These are phyloP conservation scores for Tortricodes alternella DNA, from an alignment of 2,888 invertebrate genomes.

Conservation along the genomic window DNA sequence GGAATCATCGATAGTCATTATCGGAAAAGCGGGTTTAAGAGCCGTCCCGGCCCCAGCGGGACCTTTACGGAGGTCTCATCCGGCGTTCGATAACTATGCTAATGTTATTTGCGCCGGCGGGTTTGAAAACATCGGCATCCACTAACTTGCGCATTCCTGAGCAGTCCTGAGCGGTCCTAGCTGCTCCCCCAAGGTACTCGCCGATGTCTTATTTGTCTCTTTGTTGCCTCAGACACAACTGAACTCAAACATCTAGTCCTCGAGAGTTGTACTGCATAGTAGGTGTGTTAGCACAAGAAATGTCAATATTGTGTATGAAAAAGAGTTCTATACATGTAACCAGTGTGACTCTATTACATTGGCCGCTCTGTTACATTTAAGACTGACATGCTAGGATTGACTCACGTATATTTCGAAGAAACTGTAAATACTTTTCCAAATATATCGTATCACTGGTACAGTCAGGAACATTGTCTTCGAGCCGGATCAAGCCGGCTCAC, in stretches of 20 bases:
- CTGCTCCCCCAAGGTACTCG: too few species aligned
- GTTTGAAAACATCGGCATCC: conserved; percentile 70
- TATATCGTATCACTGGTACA: too few species aligned
- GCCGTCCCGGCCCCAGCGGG: conserved; percentile 72
- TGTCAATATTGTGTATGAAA: background rate
- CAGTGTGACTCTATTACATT: too few species aligned
- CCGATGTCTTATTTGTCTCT: conserved; percentile 8
- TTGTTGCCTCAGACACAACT: background rate
- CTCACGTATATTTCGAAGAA: too few species aligned
- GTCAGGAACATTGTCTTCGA: background rate
- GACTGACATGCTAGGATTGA: too few species aligned
- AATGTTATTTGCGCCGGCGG: conserved; percentile 81
- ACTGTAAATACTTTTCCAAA: too few species aligned
- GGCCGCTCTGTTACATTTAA: too few species aligned
- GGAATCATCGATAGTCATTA: conserved; percentile 82
- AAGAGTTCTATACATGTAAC: too few species aligned
- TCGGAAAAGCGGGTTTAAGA: conserved; percentile 81
- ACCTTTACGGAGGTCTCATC: conserved; percentile 80
- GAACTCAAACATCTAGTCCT: background rate
- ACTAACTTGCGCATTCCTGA: conserved; percentile 64
- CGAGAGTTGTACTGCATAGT: too few species aligned
- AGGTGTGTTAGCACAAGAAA: too few species aligned
- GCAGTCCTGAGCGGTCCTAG: conserved; percentile 46
- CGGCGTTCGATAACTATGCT: conserved; percentile 82
- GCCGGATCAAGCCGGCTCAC: background rate